A percentile compares a stretch with the other conserved stretches of the same genome.
phyloP scores from a whole-genome alignment of 2,797 vertebrate genomes.

The Platalea minor region DNA sequence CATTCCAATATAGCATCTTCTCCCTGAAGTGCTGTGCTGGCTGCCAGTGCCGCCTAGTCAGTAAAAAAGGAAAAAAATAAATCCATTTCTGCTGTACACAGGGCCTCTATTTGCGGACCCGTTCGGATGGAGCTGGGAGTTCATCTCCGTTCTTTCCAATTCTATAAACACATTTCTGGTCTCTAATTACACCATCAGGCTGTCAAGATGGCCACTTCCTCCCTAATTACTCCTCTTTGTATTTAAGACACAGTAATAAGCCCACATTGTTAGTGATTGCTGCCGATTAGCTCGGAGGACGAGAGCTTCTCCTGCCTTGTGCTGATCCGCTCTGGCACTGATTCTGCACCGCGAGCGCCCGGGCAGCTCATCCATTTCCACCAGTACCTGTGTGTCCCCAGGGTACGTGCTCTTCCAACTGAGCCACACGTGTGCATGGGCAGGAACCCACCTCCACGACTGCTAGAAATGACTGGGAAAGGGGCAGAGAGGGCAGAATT shows the following conservation, averaged over 20 bases:
- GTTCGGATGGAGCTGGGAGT: neutral
- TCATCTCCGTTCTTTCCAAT: neutral
- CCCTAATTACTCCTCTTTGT: neutral
- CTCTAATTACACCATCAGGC: neutral
- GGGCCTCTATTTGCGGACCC: neutral
- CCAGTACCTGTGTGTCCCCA: rapidly evolving
- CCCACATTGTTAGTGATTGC: neutral
- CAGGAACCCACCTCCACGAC: neutral
- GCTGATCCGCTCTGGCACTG: neutral
- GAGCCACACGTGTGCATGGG: rapidly evolving
- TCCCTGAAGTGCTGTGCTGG: neutral
- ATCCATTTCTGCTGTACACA: neutral
- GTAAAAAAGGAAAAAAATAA: neutral
- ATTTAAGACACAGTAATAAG: constrained; percentile 1
- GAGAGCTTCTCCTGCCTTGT: neutral
- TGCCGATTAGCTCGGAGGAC: neutral
- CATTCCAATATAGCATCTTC: neutral
- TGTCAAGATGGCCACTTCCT: neutral
- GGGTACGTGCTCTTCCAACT: neutral
- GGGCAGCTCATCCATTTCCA: neutral
- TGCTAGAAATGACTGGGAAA: neutral
- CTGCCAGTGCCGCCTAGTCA: neutral
- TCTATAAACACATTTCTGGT: neutral
- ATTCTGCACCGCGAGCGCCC: rapidly evolving
- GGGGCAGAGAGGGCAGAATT: neutral